Conservation (phyloP, 2,888 invertebrate genomes). For the Lithophane ornitopus region DNA sequence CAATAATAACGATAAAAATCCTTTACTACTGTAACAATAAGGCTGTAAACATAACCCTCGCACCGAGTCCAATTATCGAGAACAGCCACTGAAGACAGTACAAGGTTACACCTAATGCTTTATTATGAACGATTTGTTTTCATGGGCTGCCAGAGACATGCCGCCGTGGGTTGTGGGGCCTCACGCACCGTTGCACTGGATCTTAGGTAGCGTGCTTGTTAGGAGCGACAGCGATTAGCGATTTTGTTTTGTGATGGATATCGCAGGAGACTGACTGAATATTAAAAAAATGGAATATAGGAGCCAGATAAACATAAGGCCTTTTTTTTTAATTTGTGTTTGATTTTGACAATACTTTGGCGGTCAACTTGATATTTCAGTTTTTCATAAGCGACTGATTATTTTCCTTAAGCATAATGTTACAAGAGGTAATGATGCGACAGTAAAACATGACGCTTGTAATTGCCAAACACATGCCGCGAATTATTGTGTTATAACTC, state of each 20-base stretch:
- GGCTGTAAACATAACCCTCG: slow-evolving; percentile 30
- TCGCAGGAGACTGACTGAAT: not conserved
- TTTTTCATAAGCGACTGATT: not conserved
- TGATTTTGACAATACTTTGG: not conserved
- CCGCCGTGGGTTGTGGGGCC: slow-evolving; percentile 81
- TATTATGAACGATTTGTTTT: slow-evolving; percentile 86
- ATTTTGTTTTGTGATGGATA: slow-evolving; percentile 5
- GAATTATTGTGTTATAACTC: no score
- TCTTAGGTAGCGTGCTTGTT: slow-evolving; percentile 65
- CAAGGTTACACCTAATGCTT: slow-evolving; percentile 68
- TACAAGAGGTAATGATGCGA: not conserved
- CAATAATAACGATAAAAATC: slow-evolving; percentile 29
- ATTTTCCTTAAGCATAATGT: not conserved
- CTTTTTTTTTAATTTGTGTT: not conserved
- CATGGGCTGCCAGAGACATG: slow-evolving; percentile 84
- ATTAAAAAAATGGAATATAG: no score
- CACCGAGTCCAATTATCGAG: slow-evolving; percentile 47
- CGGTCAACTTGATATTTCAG: not conserved
- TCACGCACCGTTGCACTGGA: slow-evolving; percentile 83
- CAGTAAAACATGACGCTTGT: not conserved
- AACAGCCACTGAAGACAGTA: slow-evolving; percentile 67
- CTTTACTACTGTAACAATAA: slow-evolving; percentile 30
- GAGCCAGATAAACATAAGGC: not conserved
- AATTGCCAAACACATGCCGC: not conserved
- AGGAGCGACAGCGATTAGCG: slow-evolving; percentile 68